Conservation (phyloP, 2,797 vertebrate species). For the Clarias pachynema region DNA sequence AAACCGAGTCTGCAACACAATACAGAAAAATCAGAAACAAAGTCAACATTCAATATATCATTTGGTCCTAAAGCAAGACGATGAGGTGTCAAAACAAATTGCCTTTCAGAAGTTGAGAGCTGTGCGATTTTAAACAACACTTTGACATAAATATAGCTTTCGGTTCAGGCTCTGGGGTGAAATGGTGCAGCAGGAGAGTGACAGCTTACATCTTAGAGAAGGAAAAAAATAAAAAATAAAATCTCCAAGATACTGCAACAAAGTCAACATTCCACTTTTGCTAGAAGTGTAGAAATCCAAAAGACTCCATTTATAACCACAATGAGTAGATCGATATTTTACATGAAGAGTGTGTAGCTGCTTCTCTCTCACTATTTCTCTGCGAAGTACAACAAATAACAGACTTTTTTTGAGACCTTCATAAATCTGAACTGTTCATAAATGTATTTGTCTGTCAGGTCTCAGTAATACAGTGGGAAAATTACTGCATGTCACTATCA, state of each 20-base stretch:
- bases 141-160: constrained; percentile 48
- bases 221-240: not conserved
- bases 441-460: not conserved
- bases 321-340: constrained; percentile 20
- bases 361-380: not conserved
- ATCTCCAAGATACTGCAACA: constrained; percentile 4
- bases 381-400: not conserved
- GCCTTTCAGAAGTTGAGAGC: constrained; percentile 40
- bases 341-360: not conserved
- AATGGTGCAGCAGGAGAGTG: constrained; percentile 32
- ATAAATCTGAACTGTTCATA: not conserved
- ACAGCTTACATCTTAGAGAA: constrained; percentile 19
- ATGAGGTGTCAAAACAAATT: constrained; percentile 46
- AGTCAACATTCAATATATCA: constrained; percentile 23
- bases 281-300: not conserved
- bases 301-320: constrained; percentile 18
- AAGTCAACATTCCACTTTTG: constrained; percentile 15
- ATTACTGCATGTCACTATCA: not conserved
- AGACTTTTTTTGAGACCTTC: not conserved
- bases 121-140: constrained; percentile 31
- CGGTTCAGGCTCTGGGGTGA: constrained; percentile 34
- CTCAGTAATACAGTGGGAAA: not conserved
- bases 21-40: constrained; percentile 21
- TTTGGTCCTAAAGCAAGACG: constrained; percentile 34
- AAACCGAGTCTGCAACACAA: not conserved